Base-by-base conservation (phyloP, 2,113 vertebrate species). In the Mixornis gularis region DNA sequence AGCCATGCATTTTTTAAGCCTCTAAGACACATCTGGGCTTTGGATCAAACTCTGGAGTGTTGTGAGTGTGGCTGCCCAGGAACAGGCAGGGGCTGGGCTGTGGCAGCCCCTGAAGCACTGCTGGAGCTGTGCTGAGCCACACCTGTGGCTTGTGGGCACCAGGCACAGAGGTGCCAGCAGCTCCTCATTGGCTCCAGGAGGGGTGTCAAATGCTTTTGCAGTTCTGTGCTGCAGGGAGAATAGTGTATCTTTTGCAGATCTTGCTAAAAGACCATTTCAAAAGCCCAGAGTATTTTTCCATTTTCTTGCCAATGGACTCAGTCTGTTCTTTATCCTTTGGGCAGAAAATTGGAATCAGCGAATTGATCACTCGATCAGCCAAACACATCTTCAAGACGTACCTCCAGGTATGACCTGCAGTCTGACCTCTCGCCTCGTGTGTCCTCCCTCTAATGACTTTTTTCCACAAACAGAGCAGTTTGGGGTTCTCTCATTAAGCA, bases 321-420 rank as follows among this genome's bases (percentile, higher is more conserved):
- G 14, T n/a, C 40, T 60, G 38, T 36, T 92, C 78, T 94, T 83
- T 93, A 16, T 96, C 41, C 78, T 32, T 89, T 81, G 70, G 40
- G 58, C 72, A 99, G 99, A 99, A 98, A 98, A 99, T 99, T 90
- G 98, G 99, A 97, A 98, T 99, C 60, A 98, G 97, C 38, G 99
- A 99, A 94, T 92, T 99, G 96, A 99, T 99, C 95, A 99, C 99
- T 62, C 98, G 99, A 84, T 99, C 99, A 48, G 98, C 99, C 64
- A 99, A 99, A 94, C 99, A 99, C 95, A 98, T 99, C 97, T 99
- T 99, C 97, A 99, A 99, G 97, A 99, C 99, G 0, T 99, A 99
- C 96, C 98, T 99, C 71, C 99, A 99, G 99, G 99, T 99, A 96
- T 90, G 96, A 52, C 64, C 17, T 49, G 43, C 14, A 40, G 4